These are phyloP conservation scores for Chloromyia formosa DNA, from an alignment of 2,888 invertebrate genomes.

Conservation along the genomic window DNA sequence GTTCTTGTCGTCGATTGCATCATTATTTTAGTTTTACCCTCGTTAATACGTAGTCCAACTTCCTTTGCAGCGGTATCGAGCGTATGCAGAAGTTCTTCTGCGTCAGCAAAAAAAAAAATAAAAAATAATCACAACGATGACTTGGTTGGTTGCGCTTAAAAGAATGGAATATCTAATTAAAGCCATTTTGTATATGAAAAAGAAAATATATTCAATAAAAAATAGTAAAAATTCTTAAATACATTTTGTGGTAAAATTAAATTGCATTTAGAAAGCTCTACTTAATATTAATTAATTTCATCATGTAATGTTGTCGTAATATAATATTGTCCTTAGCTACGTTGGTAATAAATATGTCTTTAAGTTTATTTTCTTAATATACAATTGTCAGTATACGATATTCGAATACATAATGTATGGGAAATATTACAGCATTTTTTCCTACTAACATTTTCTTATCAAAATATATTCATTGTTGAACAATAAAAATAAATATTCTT, in stretches of 20 bases:
- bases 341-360: constrained; percentile 47
- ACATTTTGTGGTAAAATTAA: constrained; percentile 38
- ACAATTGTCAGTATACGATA: constrained; percentile 14
- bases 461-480: constrained; percentile 40
- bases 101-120: too few relatives aligned
- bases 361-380: constrained; percentile 29
- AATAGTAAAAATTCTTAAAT: constrained; percentile 43
- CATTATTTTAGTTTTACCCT: too few relatives aligned
- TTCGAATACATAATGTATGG: constrained; percentile 4
- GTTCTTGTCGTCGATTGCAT: too few relatives aligned
- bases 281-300: constrained; percentile 27
- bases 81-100: too few relatives aligned
- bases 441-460: constrained; percentile 34
- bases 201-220: constrained; percentile 42
- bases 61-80: too few relatives aligned
- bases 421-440: neutral
- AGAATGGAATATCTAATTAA: too few relatives aligned
- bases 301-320: constrained; percentile 8
- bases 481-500: constrained; percentile 25
- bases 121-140: too few relatives aligned
- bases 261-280: constrained; percentile 41
- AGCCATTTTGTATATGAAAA: constrained; percentile 19
- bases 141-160: too few relatives aligned
- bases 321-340: constrained; percentile 36
- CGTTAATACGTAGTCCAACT: too few relatives aligned